These are phyloP conservation scores for Acanthaster planci DNA, from an alignment of 35 echinoderm and acorn worm genomes.

Conservation along the genomic window DNA sequence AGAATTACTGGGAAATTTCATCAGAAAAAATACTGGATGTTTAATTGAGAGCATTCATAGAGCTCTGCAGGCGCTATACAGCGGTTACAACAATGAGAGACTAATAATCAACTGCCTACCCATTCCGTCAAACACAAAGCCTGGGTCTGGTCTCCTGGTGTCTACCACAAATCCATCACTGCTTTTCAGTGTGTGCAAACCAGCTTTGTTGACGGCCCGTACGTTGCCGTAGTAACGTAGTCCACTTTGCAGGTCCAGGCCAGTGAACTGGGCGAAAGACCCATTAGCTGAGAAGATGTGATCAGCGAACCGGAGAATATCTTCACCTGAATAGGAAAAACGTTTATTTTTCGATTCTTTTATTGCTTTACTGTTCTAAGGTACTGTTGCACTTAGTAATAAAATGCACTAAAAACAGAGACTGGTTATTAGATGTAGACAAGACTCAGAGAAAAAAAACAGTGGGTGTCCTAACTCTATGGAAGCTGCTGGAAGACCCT, in stretches of 20 bases:
- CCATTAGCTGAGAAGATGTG: neutral
- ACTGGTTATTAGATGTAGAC: neutral
- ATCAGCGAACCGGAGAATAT: slow-evolving; percentile 20
- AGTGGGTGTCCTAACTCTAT: neutral
- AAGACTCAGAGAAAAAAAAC: neutral
- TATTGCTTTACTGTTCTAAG: neutral
- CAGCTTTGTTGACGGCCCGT: slow-evolving; percentile 41
- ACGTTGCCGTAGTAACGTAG: slow-evolving; percentile 46
- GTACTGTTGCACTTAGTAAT: neutral
- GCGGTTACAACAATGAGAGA: too few relatives aligned
- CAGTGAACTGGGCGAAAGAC: neutral
- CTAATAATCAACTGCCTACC: slow-evolving; percentile 1
- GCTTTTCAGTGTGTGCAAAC: slow-evolving; percentile 27
- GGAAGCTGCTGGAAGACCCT: too few relatives aligned
- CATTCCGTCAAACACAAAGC: slow-evolving; percentile 42
- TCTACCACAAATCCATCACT: slow-evolving; percentile 45
- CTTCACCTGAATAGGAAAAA: slow-evolving; percentile 25
- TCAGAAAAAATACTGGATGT: too few relatives aligned
- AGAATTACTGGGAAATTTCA: too few relatives aligned
- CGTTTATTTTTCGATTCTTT: too few relatives aligned
- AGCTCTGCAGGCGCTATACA: too few relatives aligned
- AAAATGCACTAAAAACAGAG: neutral
- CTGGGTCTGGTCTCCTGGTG: neutral
- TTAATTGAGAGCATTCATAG: too few relatives aligned
- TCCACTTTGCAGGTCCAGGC: slow-evolving; percentile 11